phyloP scores from a whole-genome alignment of 2,888 invertebrate genomes.

The Polymixis lichenea region DNA sequence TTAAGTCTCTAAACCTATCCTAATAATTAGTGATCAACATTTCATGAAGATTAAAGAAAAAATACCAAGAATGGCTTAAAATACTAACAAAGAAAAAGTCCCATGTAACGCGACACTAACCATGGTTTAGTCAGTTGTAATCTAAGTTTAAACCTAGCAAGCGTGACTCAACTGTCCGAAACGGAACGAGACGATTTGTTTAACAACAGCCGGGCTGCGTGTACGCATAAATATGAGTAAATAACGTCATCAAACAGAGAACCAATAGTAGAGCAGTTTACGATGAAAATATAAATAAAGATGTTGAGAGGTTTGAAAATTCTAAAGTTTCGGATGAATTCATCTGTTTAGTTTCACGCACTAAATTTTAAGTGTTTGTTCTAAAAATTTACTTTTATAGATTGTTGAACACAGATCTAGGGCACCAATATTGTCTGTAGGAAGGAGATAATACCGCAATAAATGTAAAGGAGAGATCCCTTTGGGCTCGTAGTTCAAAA shows the following conservation, averaged over 20 bases:
- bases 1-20: not conserved
- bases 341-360: conserved; percentile 31
- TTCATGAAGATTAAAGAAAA: not conserved
- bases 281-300: conserved; percentile 44
- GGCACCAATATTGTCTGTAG: not conserved
- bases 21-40: not conserved
- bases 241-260: conserved; percentile 62
- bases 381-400: conserved; percentile 33
- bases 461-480: too few species aligned
- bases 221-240: conserved; percentile 69
- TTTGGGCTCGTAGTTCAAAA: not conserved
- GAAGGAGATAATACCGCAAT: not conserved
- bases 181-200: conserved; percentile 69
- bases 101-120: conserved; percentile 69
- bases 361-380: conserved; percentile 16
- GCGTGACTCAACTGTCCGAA: conserved; percentile 73
- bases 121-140: conserved; percentile 64
- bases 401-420: conserved; percentile 40
- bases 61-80: not conserved
- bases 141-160: conserved; percentile 76
- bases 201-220: conserved; percentile 70
- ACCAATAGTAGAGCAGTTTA: conserved; percentile 41
- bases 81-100: conserved; percentile 39
- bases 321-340: conserved; percentile 16
- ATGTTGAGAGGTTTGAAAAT: conserved; percentile 24